Conservation (phyloP, 1,140 invertebrate species). For the Harlomillsia oculata region DNA sequence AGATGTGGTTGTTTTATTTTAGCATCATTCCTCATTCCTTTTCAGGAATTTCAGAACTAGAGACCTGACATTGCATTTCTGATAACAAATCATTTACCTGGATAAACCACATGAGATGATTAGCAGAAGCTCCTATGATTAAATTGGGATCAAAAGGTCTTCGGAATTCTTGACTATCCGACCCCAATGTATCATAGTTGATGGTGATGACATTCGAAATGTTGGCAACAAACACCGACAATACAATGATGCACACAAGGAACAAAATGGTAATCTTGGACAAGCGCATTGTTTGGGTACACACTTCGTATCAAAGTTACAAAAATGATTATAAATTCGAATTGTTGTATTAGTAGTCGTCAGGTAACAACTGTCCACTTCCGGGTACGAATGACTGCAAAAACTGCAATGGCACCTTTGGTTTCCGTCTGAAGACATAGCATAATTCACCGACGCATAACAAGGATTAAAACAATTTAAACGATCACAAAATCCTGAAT, state of each 20-base stretch:
- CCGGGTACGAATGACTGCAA: too few relatives aligned
- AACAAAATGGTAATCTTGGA: slow-evolving; percentile 14
- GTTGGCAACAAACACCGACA: slow-evolving; percentile 49
- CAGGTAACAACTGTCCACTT: too few relatives aligned
- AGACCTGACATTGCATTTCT: slow-evolving; percentile 1
- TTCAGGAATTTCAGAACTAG: not conserved
- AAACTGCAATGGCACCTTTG: too few relatives aligned
- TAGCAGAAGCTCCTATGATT: slow-evolving; percentile 45
- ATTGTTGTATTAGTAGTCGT: too few relatives aligned
- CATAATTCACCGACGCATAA: too few relatives aligned
- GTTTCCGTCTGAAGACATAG: too few relatives aligned
- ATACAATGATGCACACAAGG: slow-evolving; percentile 7
- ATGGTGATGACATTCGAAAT: slow-evolving; percentile 48
- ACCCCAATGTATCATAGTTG: slow-evolving; percentile 35
- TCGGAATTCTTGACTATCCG: slow-evolving; percentile 33
- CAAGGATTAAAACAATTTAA: too few relatives aligned
- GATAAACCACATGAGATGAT: slow-evolving; percentile 64
- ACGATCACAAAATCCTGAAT: too few relatives aligned
- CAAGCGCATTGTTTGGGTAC: slow-evolving; percentile 9
- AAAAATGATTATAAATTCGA: too few relatives aligned
- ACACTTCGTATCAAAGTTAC: not conserved
- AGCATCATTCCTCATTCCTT: slow-evolving; percentile 5
- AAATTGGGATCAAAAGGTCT: slow-evolving; percentile 30
- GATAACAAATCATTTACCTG: slow-evolving; percentile 49
- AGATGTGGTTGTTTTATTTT: slow-evolving; percentile 8